Percentiles rank a stretch among this genome's conserved stretches.
Evolutionary conservation across 2,797 vertebrate species (phyloP).

Genomic region (Lacerta bilineata): DNA sequence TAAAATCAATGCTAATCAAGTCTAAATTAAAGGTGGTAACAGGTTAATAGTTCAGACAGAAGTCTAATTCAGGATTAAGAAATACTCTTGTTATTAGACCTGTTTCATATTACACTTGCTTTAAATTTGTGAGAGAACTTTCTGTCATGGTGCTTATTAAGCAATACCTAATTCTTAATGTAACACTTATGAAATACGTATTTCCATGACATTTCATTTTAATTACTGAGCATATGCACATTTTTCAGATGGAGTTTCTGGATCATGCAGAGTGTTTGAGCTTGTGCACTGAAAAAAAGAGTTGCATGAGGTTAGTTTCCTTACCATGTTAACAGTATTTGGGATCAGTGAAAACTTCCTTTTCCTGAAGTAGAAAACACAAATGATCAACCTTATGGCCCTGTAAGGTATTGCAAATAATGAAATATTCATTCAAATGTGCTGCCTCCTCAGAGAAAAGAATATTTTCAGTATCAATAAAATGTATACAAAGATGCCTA

Average conservation of each 20-base stretch:
- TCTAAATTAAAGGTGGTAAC: conserved; percentile 70
- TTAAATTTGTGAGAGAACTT: conserved; percentile 32
- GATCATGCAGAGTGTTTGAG: background rate
- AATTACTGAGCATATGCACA: background rate
- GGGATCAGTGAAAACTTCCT: background rate
- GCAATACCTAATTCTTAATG: conserved; percentile 8
- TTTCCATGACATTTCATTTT: conserved; percentile 10
- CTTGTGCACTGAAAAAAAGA: background rate
- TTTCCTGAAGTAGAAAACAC: background rate
- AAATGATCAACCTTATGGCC: background rate
- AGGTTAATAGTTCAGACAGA: conserved; percentile 59
- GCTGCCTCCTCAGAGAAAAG: background rate
- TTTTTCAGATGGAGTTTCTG: background rate
- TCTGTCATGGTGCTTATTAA: conserved; percentile 42
- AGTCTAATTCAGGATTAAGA: conserved; percentile 51
- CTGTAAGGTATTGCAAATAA: background rate
- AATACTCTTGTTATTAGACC: conserved; percentile 35
- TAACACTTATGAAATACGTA: conserved; percentile 14
- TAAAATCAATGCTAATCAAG: conserved; percentile 57
- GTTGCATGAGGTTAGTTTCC: background rate
- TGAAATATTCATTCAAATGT: background rate
- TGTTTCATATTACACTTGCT: conserved; percentile 10
- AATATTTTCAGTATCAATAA: background rate
- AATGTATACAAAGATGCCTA: background rate
- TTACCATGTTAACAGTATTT: background rate